Conservation (phyloP, 1,140 invertebrate genomes). For the Heterodera schachtii region DNA sequence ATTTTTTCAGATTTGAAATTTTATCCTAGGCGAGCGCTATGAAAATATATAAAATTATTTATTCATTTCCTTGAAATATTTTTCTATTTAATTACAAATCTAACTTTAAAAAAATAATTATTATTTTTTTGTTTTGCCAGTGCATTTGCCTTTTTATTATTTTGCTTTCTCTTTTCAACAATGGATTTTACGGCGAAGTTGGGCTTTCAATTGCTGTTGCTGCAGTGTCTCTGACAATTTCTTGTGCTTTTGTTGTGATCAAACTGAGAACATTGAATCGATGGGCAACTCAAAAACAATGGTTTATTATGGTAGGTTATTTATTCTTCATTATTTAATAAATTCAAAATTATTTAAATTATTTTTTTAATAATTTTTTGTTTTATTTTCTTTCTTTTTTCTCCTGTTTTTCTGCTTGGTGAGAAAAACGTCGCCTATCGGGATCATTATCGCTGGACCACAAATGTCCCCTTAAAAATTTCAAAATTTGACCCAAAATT, state of each 20-base stretch:
- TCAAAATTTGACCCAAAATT: too few relatives aligned
- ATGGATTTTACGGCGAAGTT: neutral
- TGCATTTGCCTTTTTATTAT: neutral
- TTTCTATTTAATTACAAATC: too few relatives aligned
- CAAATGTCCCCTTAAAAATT: too few relatives aligned
- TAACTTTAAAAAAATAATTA: too few relatives aligned
- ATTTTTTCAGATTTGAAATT: too few relatives aligned
- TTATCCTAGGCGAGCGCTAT: too few relatives aligned
- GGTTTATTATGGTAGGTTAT: neutral
- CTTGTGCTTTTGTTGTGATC: neutral
- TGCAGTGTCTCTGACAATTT: neutral
- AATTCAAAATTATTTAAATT: neutral
- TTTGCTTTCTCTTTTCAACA: neutral
- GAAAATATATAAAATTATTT: too few relatives aligned
- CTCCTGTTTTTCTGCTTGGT: too few relatives aligned
- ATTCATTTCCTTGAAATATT: too few relatives aligned
- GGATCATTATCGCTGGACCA: too few relatives aligned
- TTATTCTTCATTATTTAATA: neutral
- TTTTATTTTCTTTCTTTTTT: too few relatives aligned
- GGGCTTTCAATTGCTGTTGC: neutral
- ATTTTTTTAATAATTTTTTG: neutral
- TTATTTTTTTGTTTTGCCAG: neutral
- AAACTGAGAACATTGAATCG: neutral
- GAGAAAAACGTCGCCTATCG: too few relatives aligned
- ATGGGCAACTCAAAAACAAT: neutral